Evolutionary conservation across 2,113 vertebrate genomes (phyloP).

Genomic region (Micronycteris hirsuta): DNA sequence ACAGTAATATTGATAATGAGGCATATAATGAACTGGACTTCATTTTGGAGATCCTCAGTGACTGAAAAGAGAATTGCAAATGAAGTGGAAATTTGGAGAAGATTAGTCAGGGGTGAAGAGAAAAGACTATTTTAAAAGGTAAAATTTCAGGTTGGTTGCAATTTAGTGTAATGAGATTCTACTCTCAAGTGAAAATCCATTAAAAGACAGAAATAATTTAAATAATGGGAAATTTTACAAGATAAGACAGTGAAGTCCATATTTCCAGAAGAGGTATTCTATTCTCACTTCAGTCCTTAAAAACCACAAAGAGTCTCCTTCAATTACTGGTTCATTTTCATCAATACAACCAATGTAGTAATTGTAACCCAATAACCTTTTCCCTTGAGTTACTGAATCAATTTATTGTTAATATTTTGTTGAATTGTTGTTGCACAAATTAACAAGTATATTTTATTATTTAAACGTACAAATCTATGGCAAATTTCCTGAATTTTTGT

Average conservation of each 20-base stretch:
- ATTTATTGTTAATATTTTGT: neutral
- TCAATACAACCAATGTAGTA: neutral
- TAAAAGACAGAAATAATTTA: conserved; percentile 64
- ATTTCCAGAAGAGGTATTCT: neutral
- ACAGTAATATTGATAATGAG: neutral
- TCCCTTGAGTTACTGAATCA: neutral
- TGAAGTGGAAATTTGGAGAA: conserved; percentile 61
- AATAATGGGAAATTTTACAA: conserved; percentile 62
- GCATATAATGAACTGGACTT: conserved; percentile 52
- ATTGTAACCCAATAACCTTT: neutral
- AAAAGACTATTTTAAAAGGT: conserved; percentile 55
- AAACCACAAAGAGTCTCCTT: neutral
- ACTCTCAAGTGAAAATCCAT: conserved; percentile 49
- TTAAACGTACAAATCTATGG: neutral
- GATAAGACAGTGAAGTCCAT: conserved; percentile 32
- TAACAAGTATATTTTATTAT: neutral
- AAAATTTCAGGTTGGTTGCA: conserved; percentile 47
- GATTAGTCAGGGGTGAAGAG: conserved; percentile 39
- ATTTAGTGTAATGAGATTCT: conserved; percentile 69
- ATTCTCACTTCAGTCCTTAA: neutral
- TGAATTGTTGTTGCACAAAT: neutral
- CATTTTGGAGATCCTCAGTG: conserved; percentile 5
- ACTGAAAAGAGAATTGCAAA: conserved; percentile 44
- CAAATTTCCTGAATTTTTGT: neutral
- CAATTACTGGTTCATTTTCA: neutral